Conservation (phyloP, 2,113 vertebrate species). For the Saccopteryx leptura region DNA sequence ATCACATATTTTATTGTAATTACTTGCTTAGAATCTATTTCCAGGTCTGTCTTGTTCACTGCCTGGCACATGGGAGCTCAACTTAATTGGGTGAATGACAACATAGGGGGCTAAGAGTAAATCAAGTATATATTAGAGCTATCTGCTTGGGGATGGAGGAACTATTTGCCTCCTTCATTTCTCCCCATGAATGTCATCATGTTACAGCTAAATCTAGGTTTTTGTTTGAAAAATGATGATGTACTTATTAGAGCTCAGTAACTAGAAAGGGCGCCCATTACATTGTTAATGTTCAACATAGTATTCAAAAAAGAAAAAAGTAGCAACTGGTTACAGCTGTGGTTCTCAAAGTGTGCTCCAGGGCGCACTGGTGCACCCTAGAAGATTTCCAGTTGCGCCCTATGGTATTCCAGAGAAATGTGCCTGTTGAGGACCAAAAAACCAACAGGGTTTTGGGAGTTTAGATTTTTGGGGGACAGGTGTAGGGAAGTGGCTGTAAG, state of each 20-base stretch:
- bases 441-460: no score
- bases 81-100: background rate
- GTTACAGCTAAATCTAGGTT: background rate
- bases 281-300: background rate
- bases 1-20: background rate
- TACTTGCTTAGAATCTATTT: background rate
- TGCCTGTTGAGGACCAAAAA: no score
- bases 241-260: background rate
- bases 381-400: no score
- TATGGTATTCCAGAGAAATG: no score
- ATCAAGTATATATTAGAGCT: background rate
- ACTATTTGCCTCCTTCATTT: background rate
- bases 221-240: slow-evolving; percentile 8
- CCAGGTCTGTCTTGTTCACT: background rate
- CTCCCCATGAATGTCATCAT: background rate
- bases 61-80: background rate
- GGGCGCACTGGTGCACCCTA: no score
- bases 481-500: no score
- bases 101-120: background rate
- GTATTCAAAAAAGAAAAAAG: slow-evolving; percentile 11
- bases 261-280: background rate
- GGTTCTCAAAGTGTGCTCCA: no score
- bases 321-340: background rate
- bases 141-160: background rate
- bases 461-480: no score